Conservation (phyloP, 2,888 invertebrate species). For the Chrysolina oricalcia region DNA sequence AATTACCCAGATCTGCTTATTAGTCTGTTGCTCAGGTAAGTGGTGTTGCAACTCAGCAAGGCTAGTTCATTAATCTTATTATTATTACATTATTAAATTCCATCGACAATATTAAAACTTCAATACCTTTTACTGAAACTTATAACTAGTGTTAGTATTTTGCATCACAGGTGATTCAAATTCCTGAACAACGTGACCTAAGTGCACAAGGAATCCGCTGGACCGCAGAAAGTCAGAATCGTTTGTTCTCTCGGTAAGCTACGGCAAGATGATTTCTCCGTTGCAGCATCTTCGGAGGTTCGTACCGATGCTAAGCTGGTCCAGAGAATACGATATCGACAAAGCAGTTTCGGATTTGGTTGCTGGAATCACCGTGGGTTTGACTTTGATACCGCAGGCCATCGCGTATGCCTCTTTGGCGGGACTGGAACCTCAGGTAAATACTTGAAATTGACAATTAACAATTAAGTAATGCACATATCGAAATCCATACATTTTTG, state of each 20-base stretch:
- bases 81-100: too few species aligned
- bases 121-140: too few species aligned
- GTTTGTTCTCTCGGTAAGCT: not conserved
- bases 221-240: not conserved
- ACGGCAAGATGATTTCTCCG: conserved; percentile 20
- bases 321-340: conserved; percentile 74
- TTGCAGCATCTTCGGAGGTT: conserved; percentile 41
- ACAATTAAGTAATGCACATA: too few species aligned
- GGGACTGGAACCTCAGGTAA: conserved; percentile 82
- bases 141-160: too few species aligned
- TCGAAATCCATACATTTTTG: too few species aligned
- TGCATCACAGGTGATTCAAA: too few species aligned
- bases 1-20: too few species aligned
- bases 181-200: not conserved
- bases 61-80: too few species aligned
- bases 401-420: conserved; percentile 85
- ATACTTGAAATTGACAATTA: conserved; percentile 4
- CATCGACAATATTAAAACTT: too few species aligned
- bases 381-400: conserved; percentile 86
- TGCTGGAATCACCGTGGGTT: conserved; percentile 84
- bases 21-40: too few species aligned
- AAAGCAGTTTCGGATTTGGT: conserved; percentile 80
- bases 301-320: conserved; percentile 76
- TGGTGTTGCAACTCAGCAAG: too few species aligned
- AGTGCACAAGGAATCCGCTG: not conserved